Base-by-base conservation (phyloP, 2,797 vertebrate species). In the Cottoperca gobio region DNA sequence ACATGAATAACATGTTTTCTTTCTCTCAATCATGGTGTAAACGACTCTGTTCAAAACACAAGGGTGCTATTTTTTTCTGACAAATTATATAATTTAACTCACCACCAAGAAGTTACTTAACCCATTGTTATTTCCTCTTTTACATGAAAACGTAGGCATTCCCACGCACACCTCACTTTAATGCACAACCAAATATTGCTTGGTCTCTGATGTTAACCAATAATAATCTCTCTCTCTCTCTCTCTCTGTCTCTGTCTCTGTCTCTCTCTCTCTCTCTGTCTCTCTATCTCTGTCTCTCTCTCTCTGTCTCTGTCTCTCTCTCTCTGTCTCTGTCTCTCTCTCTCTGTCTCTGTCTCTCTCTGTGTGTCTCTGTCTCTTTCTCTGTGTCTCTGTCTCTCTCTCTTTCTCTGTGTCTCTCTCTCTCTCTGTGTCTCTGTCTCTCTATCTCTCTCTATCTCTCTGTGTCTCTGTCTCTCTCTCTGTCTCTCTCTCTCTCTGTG, bases 211-310 rank as follows among this genome's bases (percentile, higher is more conserved):
- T 26, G 17, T 23, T 52, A 21, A 24, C 63, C 33, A 49, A 28
- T 4, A 46, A 28, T 53, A 2, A n/a, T 24, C 61, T 77, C 24
- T 68, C 2, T 24, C 57, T 3, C 21, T 58, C n/a, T 10, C 13
- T 6, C 59, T 60, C n/a, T 63, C 3, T 48, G 21, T 14, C 49
- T 23, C 2, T 31, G 23, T 45, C 43, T 53, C 17, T 54, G n/a
- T n/a, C n/a, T n/a, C 2, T 24, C 57, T 3, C 21, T 49, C 48
- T 24, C 21, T n/a, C 24, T 46, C 13, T 11, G 8, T 46, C 9
- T n/a, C n/a, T 59, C 4, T 60, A 28, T 64, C 67, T 11, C 57
- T 57, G 65, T 78, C 26, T 72, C 17, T 5, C 42, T 16, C 49
- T 48, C 54, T 21, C 54, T 55, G 21, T n/a, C 24, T 46, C 13